phyloP scores from a whole-genome alignment of 2,797 vertebrate species.

The Anolis apletophallus region DNA sequence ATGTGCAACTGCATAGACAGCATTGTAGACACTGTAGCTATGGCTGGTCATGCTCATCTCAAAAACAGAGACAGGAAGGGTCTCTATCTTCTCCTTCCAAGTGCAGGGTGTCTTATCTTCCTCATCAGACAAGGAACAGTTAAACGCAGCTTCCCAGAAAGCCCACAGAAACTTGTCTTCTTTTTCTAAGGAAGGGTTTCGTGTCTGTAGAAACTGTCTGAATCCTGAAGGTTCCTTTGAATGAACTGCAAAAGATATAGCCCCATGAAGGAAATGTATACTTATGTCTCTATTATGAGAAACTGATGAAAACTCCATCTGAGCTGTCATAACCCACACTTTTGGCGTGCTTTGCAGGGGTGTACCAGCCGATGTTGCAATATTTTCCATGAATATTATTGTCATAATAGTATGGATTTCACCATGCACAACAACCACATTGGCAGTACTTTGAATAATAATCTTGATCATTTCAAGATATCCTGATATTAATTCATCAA shows the following conservation, averaged over 20 bases:
- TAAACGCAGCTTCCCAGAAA: no score
- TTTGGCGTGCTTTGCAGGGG: no score
- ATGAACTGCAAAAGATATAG: not conserved
- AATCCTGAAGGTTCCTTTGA: not conserved
- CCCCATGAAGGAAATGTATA: not conserved
- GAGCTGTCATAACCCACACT: not conserved
- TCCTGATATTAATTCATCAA: no score
- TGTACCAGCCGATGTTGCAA: no score
- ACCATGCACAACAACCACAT: not conserved
- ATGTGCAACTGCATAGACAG: not conserved
- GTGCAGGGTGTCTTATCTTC: no score
- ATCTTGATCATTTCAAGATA: no score
- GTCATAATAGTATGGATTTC: not conserved
- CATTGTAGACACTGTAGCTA: no score
- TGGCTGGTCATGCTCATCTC: no score
- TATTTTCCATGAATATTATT: no score
- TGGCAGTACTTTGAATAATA: not conserved
- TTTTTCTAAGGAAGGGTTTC: not conserved
- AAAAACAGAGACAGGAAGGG: no score
- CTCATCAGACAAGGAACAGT: not conserved
- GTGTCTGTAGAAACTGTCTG: not conserved
- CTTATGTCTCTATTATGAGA: not conserved
- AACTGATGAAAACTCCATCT: slow-evolving; percentile 5
- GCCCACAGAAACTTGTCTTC: not conserved
- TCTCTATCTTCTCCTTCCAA: no score